Percentiles rank a stretch among this genome's conserved stretches.
Evolutionary conservation across 2,888 invertebrate genomes (phyloP).

Genomic region (Anthrax anthrax): DNA sequence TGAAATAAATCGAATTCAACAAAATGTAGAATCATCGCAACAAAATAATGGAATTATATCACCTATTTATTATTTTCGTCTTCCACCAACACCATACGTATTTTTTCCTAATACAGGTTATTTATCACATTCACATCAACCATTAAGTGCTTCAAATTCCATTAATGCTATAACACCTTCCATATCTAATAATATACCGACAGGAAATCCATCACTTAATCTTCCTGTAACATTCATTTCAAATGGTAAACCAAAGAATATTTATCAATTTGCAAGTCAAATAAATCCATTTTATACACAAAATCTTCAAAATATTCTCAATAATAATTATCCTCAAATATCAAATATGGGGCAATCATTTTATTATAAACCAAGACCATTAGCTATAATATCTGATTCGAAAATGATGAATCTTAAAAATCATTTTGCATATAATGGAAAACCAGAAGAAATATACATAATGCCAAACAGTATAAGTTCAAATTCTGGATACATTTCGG

Average conservation of each 20-base stretch:
- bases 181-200: background rate
- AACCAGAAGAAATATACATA: slow-evolving; percentile 29
- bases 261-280: slow-evolving; percentile 50
- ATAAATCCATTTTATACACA: background rate
- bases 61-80: slow-evolving; percentile 62
- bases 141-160: background rate
- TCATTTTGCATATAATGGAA: slow-evolving; percentile 63
- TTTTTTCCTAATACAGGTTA: background rate
- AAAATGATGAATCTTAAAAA: slow-evolving; percentile 58
- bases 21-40: background rate
- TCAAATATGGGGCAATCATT: background rate
- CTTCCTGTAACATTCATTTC: slow-evolving; percentile 64
- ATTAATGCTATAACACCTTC: too few relatives aligned
- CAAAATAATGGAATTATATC: slow-evolving; percentile 28
- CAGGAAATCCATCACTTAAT: slow-evolving; percentile 48
- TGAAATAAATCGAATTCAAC: background rate
- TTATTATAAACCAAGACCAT: slow-evolving; percentile 32
- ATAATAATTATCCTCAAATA: background rate
- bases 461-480: slow-evolving; percentile 14
- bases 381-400: slow-evolving; percentile 38
- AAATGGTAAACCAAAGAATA: slow-evolving; percentile 65
- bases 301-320: background rate
- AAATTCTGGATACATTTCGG: too few relatives aligned
- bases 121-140: background rate
- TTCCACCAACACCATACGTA: slow-evolving; percentile 48